Percentiles rank a stretch among this genome's conserved stretches.
phyloP scores from a whole-genome alignment of 2,797 vertebrate genomes.

The Sphenopsis melanotis region DNA sequence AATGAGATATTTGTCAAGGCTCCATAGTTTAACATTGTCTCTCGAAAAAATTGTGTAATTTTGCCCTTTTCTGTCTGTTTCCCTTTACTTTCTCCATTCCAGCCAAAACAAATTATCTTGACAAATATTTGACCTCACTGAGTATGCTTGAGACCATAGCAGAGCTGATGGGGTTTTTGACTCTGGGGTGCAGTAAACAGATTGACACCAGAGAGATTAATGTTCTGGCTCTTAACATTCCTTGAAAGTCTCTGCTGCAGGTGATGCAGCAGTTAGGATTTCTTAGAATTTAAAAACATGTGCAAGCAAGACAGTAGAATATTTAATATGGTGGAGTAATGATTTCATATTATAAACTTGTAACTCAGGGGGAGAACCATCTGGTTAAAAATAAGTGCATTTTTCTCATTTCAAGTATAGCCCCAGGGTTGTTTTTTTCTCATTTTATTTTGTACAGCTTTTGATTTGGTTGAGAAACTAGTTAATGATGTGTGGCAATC shows the following conservation, averaged over 20 bases:
- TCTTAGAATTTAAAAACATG: neutral
- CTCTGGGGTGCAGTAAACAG: neutral
- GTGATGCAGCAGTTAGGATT: neutral
- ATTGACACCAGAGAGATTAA: neutral
- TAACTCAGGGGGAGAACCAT: neutral
- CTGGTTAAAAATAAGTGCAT: neutral
- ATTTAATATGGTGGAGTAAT: neutral
- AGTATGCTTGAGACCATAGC: neutral
- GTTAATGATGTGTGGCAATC: neutral
- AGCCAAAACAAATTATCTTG: neutral
- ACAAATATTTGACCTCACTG: neutral
- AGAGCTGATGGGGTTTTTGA: neutral
- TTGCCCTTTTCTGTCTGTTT: neutral
- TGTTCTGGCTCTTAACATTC: neutral
- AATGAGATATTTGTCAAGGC: neutral
- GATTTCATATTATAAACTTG: neutral
- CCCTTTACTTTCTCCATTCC: neutral
- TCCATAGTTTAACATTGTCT: neutral
- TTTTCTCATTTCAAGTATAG: neutral
- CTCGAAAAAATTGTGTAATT: neutral
- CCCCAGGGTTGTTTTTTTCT: neutral
- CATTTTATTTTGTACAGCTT: constrained; percentile 8
- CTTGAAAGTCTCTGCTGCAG: neutral
- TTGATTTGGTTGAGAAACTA: neutral
- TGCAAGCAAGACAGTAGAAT: neutral